Base-by-base conservation (phyloP, 2,888 invertebrate species). In the Drosophila melanocephala region DNA sequence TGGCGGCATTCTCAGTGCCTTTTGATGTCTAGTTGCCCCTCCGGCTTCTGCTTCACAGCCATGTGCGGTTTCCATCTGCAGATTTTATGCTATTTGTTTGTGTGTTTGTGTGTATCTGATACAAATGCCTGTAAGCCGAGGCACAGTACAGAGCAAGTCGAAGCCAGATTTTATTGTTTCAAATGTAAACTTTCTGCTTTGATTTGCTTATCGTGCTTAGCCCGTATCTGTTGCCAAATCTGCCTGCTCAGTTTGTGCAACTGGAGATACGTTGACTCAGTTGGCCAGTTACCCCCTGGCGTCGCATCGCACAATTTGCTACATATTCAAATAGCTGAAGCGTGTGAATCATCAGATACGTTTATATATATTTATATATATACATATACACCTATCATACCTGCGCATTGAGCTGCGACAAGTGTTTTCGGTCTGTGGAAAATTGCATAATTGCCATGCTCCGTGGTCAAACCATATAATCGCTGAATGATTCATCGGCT, bases 381-480 rank as follows among this genome's bases (percentile, higher is more conserved):
- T 47, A 47, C 1, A 22, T 22, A 47, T 1, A 4, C 2, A 14
- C 4, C 4, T 16, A 26, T 33, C 61, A 66, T 53, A 51, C 72
- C 64, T 74, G 75, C 65, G 59, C 77, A 82, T 71, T 83, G 62
- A 79, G 73, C 69, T 70, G 82, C 81, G 87, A 86, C 81, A 87
- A 85, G 89, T 85, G 87, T 77, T 87, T 70, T 65, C 59, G 73
- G 67, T 64, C 61, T 77, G 72, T 68, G 52, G 69, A 52, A 79
- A 89, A 81, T 89, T 85, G 84, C 87, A 87, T 89, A 87, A 89
- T 89, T 89, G 87, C 84, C 64, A 55, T 64, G 67, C 68, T 70
- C 68, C 58, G 67, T 65, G 76, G 62, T 39, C 63, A 61, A 68
- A 53, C 60, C 58, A 84, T 58, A 75, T 74, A 86, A 83, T 73